These are phyloP conservation scores for Oncopeltus fasciatus DNA, from an alignment of 1,140 invertebrate species.

Conservation along the genomic window DNA sequence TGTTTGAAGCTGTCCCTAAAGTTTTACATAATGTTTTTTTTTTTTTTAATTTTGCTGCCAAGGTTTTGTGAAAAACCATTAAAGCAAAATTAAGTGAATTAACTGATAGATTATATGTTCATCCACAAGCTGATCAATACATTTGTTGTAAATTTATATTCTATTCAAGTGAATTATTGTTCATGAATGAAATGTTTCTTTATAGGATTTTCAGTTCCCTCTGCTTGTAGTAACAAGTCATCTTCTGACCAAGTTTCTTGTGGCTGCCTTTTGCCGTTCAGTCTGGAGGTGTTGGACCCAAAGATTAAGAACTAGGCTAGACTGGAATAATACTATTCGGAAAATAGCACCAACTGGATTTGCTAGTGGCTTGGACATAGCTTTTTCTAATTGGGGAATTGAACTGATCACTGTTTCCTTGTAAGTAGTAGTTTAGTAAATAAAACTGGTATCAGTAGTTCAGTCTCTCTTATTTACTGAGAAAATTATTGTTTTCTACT, in stretches of 20 bases:
- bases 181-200: slow-evolving; percentile 16
- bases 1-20: too few species aligned
- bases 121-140: too few species aligned
- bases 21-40: neutral
- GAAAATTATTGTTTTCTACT: too few species aligned
- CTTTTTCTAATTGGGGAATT: slow-evolving; percentile 92
- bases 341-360: slow-evolving; percentile 64
- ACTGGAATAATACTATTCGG: slow-evolving; percentile 47
- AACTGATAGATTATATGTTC: too few species aligned
- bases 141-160: too few species aligned
- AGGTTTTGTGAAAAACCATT: neutral
- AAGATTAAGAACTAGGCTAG: slow-evolving; percentile 44
- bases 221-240: slow-evolving; percentile 71
- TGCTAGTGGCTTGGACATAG: slow-evolving; percentile 89
- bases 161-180: too few species aligned
- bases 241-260: slow-evolving; percentile 64
- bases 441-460: too few species aligned
- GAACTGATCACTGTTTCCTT: slow-evolving; percentile 84
- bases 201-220: slow-evolving; percentile 64
- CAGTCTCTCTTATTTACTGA: too few species aligned
- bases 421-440: too few species aligned
- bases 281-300: slow-evolving; percentile 44
- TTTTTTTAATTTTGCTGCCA: neutral
- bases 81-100: too few species aligned
- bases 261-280: slow-evolving; percentile 49